These are phyloP conservation scores for Pycnomerus fuliginosus DNA, from an alignment of 2,888 invertebrate genomes.

Conservation along the genomic window DNA sequence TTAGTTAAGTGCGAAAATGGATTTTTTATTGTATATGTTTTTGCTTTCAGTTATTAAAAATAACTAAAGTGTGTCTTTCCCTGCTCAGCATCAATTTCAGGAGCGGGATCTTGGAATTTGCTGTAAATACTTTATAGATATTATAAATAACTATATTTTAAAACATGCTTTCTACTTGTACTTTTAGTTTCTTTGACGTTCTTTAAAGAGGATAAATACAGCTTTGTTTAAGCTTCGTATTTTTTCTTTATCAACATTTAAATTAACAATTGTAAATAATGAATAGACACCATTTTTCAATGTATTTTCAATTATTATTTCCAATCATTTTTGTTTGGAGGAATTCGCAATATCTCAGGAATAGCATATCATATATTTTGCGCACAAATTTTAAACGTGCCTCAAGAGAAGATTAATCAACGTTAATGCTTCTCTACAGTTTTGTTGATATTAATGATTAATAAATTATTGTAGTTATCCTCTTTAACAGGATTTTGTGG, in stretches of 20 bases:
- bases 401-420: slow-evolving; percentile 25
- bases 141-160: slow-evolving; percentile 6
- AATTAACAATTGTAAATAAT: neutral
- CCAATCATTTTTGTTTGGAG: slow-evolving; percentile 3
- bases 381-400: slow-evolving; percentile 26
- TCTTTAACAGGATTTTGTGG: slow-evolving; percentile 33
- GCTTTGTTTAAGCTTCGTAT: slow-evolving; percentile 3
- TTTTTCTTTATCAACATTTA: neutral
- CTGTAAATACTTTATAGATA: slow-evolving; percentile 24
- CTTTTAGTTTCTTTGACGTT: slow-evolving; percentile 2
- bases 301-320: neutral
- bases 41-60: slow-evolving; percentile 19
- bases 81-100: slow-evolving; percentile 14
- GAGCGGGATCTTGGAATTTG: slow-evolving; percentile 13
- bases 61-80: slow-evolving; percentile 11
- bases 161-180: slow-evolving; percentile 4
- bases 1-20: slow-evolving; percentile 28
- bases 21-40: slow-evolving; percentile 20
- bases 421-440: slow-evolving; percentile 12
- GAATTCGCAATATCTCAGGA: slow-evolving; percentile 26
- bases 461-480: slow-evolving; percentile 25
- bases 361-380: slow-evolving; percentile 31
- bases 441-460: slow-evolving; percentile 18
- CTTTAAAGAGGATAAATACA: slow-evolving; percentile 33
- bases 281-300: neutral